Base-by-base conservation (phyloP, 1,140 invertebrate genomes). In the Listronotus oregonensis region DNA sequence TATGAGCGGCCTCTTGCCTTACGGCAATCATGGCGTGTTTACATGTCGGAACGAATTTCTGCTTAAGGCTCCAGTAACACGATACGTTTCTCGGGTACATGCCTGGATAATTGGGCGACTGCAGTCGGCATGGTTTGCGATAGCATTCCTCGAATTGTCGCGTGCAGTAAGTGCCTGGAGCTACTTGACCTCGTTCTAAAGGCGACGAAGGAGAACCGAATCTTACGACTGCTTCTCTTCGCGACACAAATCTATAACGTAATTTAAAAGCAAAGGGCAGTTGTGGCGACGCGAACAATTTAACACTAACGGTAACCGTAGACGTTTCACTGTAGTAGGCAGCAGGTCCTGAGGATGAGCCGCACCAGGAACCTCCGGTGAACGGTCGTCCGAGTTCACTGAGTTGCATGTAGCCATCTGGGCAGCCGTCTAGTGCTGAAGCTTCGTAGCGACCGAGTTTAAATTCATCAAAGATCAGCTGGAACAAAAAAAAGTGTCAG, bases 1-100 rank as follows among this genome's bases (percentile, higher is more conserved):
- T 89, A 76, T 89, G 87, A 54, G 85, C 84, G 55, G 86, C 84
- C 70, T 88, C 86, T 74, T 90, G 89, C 46, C 85, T 81, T 11
- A 94, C 89, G 1, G 90, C 88, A 69, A 94, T 91, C 90, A 94
- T 93, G 3, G 91, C 91, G 78, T 93, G 91, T 77, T 93, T 94
- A 78, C 91, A 93, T 6, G 89, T 92, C 0, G 91, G 91, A 27
- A 93, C 89, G 68, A 88, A 87, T 75, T 92, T 90, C 77, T 94
- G 92, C 12, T 90, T 82, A 54, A 93, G 79, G 15, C 87, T 91
- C 82, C 91, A 90, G 72, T 90, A 87, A 76, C 92, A 94, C 9
- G 90, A 92, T 4, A 93, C 90, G 77, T 95, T 93, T 44, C 91
- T 83, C 1, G 92, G 93, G 80, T 95, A 95, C 82, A 95, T 90